These are phyloP conservation scores for Agrochola macilenta DNA, from an alignment of 2,888 invertebrate species.

Conservation along the genomic window DNA sequence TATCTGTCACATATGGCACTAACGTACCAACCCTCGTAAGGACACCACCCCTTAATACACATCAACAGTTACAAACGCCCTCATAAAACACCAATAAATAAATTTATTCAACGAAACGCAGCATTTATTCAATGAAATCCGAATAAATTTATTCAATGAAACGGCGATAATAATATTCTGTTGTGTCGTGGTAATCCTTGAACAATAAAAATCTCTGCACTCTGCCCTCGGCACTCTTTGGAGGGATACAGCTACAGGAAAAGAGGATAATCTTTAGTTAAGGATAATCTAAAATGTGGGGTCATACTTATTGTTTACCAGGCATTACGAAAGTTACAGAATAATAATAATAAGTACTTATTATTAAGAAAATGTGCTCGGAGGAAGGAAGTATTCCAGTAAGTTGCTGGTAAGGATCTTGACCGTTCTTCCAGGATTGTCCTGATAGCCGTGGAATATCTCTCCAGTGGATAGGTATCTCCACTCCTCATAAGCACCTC, in stretches of 20 bases:
- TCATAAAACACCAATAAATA: conserved; percentile 54
- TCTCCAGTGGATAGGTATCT: too few relatives aligned
- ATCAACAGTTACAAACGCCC: conserved; percentile 42
- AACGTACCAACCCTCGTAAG: conserved; percentile 35
- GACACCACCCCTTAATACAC: conserved; percentile 33
- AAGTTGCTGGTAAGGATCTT: too few relatives aligned
- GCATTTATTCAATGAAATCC: conserved; percentile 52
- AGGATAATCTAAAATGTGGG: conserved; percentile 22
- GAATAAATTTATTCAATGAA: conserved; percentile 71
- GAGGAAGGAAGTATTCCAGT: too few relatives aligned
- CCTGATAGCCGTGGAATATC: too few relatives aligned
- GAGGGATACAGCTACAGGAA: conserved; percentile 44
- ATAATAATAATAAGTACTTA: too few relatives aligned
- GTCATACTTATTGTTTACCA: neutral
- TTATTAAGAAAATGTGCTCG: too few relatives aligned
- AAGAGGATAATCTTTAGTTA: conserved; percentile 42
- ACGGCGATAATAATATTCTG: conserved; percentile 81
- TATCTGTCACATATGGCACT: conserved; percentile 64
- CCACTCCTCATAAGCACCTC: too few relatives aligned
- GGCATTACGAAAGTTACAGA: neutral
- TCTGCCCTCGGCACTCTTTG: conserved; percentile 64
- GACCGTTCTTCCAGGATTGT: too few relatives aligned
- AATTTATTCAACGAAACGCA: conserved; percentile 47
- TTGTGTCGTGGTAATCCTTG: conserved; percentile 78
- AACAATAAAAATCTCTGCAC: conserved; percentile 85